Base-by-base conservation (phyloP, 2,113 vertebrate species). In the Siphamia tubifer region DNA sequence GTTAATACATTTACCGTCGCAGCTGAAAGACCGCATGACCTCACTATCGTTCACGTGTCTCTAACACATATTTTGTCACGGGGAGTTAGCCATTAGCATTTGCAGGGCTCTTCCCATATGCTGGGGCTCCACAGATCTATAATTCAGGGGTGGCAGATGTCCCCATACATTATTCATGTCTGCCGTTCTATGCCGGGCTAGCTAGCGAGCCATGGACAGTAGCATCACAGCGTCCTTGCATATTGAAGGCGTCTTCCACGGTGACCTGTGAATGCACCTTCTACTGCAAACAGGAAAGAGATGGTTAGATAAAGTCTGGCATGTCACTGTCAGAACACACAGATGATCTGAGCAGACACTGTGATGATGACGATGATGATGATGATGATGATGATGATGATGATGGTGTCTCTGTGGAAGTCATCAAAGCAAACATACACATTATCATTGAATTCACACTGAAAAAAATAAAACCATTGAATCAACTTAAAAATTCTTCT, bases 101-200 rank as follows among this genome's bases (percentile, higher is more conserved):
- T 64, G 77, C 81, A 70, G 74, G 81, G 82, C 79, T 82, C 83
- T 85, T 83, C 77, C 90, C 89, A 92, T 92, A 92, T 92, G 90
- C 89, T 89, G 68, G 69, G 79, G 78, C 88, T 88, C 66, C 71
- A 88, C 87, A 80, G 75, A 92, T 93, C 90, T 92, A 93, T 93
- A 92, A 93, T 93, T 92, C 90, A 92, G 81, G 60, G 86, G 87
- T 87, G 91, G 90, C 92, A 93, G 92, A 92, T 93, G 92, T 92
- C 89, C 62, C 60, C 68, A 82, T 92, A 77, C 82, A 92, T 92
- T 88, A 93, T 93, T 91, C 89, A 93, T 89, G 65, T 86, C 69
- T 72, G 81, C 79, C 68, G 76, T 81, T 86, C 84, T 74, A 75
- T 81, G 80, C 82, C 54, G 72, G 52, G 76, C 72, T 82, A 61